Base-by-base conservation (phyloP, 1,140 invertebrate species). In the Carposina sasakii region DNA sequence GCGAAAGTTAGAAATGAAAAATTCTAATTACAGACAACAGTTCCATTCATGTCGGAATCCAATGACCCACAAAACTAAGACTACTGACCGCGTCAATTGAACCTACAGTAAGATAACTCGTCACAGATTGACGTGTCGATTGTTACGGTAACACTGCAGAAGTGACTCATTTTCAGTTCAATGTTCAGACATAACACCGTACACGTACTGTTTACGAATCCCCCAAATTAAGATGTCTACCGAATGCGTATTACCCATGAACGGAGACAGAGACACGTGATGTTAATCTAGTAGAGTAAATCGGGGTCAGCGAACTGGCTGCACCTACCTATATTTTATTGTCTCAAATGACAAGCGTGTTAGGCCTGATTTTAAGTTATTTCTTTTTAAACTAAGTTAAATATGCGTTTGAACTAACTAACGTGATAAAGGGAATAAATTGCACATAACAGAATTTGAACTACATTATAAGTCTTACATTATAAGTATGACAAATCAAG, bases 101-200 rank as follows among this genome's bases (percentile, higher is more conserved):
- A 48, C 39, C 50, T 39, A 43, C 36, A 24, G 26, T 45, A 53
- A 56, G 56, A 56, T 53, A 39, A 61, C 46, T 60, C 46, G 33
- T 17, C 16, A 44, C 26, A 57, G 41, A 61, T 71, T 71, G 76
- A 66, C 69, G 48, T 37, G 54, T n/a, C n/a, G n/a, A n/a, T n/a
- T n/a, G n/a, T 65, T 54, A 61, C 34, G 48, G 54, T 48, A 66
- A 39, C 55, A 63, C 57, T 52, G 67, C 67, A 71, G 75, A 71
- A 57, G 44, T 77, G 74, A 82, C 54, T 82, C 76, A 82, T 62
- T 75, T 73, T 72, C 69, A 76, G 70, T 67, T 69, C 71, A 75
- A 60, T 61, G 71, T 76, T 72, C 63, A 63, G 65, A 37, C 17
- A n/a, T n/a, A 68, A 65, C 48, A 20, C 48, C 48, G 50, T 55